Base-by-base conservation (phyloP, 2,113 vertebrate genomes). In the Macheiramphus alcinus region DNA sequence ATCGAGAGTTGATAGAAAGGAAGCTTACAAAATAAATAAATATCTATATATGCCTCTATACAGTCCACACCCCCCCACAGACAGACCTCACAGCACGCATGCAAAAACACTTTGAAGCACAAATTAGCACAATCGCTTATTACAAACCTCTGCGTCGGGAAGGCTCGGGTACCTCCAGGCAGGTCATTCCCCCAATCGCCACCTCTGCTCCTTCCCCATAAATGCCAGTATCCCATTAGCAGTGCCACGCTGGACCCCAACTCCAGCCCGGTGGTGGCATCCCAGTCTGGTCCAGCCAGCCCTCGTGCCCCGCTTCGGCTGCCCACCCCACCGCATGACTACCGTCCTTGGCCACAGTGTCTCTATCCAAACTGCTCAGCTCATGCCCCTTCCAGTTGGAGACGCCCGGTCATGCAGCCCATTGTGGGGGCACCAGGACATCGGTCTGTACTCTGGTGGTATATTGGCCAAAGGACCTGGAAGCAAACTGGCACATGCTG, bases 1-100 rank as follows among this genome's bases (percentile, higher is more conserved):
- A n/a, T 13, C 1, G 6, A 27, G 58, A 50, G 58, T 3, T 19
- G 62, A 80, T 62, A 83, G 48, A 78, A 93, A 91, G 72, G 67
- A 86, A 89, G 65, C 88, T 96, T 86, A 89, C 56, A 86, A 96
- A 96, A 95, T 67, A 86, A 96, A 93, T 59, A 88, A 65, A 20
- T 86, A 70, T 82, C 50, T 79, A 23, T 47, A 27, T 50, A 31
- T 1, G 36, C 29, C 67, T 70, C 52, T 66, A 23, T 59, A 73
- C 55, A 86, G 78, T 22, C 50, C 72, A 29, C 14, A 4, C 8
- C 1, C 9, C 10, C 22, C 13, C 3, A 0, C 3, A 4, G 83
- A 36, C 61, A 56, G 61, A 31, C 40, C 84, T 79, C 71, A 42
- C 22, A 13, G 56, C 75, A 70, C 12, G 0, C 90, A 95, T 62